Evolutionary conservation across 2,797 vertebrate species (phyloP), one percentile per base, ranked within the genome.

Genomic region (Periparus ater): DNA sequence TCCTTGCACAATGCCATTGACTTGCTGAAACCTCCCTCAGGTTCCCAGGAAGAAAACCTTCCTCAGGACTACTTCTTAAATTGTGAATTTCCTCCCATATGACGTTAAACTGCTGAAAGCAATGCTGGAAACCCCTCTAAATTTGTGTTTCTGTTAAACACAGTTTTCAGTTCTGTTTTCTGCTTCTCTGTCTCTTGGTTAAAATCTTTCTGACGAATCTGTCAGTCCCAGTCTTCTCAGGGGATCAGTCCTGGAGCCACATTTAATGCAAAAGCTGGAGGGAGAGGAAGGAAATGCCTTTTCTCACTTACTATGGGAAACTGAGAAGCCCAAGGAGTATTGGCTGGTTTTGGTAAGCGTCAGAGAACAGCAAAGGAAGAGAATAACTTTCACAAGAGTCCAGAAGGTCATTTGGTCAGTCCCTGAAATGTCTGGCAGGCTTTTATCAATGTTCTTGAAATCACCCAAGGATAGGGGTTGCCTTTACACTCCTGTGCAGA

Each of bases 141-240:
- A 11, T 23, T 6, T 0, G 0, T 73, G 27, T 55, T 73, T 66
- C 57, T 13, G 6, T 53, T 40, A 36, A 27, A 72, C 8, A 9
- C 5, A 16, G 4, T 36, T 73, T 81, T 65, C 38, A 32, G 10
- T 29, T 29, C 44, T 29, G 13, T 22, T 85, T 91, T 66, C 84
- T 61, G 10, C 50, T 95, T 84, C 50, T 92, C 60, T n/a, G 17
- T 78, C 47, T 76, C 44, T 18, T 4, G 16, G 22, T 76, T 73
- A 62, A 85, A 91, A 85, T 76, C 19, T 51, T 79, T 66, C 63
- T 87, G 91, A 79, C 40, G 63, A 62, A 66, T 44, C 62, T 79
- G 38, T 54, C 82, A 79, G 32, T 51, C 48, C 32, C n/a, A 5
- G 13, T 38, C 27, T 78, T 84, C 76, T 67, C 89, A 60, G 40